Evolutionary conservation across 92 coral and sea anemone genomes (phyloP), one percentile per base, ranked within the genome.

Genomic region (Phymanthus crucifer): DNA sequence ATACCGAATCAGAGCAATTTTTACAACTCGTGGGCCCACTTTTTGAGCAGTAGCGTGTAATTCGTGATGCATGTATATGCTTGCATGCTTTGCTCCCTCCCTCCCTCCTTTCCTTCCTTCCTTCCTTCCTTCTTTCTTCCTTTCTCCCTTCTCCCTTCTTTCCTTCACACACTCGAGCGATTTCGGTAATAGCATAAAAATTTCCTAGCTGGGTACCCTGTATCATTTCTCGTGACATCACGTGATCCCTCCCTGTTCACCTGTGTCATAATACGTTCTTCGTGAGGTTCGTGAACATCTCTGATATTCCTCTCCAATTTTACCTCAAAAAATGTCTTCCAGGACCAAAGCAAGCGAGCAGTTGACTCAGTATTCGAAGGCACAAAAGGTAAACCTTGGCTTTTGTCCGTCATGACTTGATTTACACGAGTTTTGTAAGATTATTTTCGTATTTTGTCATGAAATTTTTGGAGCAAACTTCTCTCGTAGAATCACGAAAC

Each of bases 341-440:
- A 84, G 94, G 36, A 82, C 88, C 33, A 95, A 93, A 79, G 97
- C 92, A 66, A 74, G 70, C 32, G 99, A 95, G 52, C 99, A 95
- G 64, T 94, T 96, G 32, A 74, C 74, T 23, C 90, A 89, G 47
- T 96, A 54, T 68, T 90, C 98, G 6, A 76, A 80, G 19, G 57
- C 76, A 9, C 92, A 93, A 77, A 78, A 75, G 92, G 99, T 96
- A 82, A 21, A 91, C 38, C 23, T 23, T 12, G n/a, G 11, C 21
- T 65, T 64, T 19, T 4, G 6, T 23, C 10, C 0, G 8, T 54
- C 7, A 7, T 21, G n/a, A 8, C 27, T 2, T 54, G 29, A 54
- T 54, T 54, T 54, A 54, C 27, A 4, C 27, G 27, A 45, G 6
- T 5, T 54, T 7, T 54, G 21, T 54, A 10, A 21, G 21, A 4